Percentiles rank a stretch among this genome's conserved stretches.
These are phyloP conservation scores for Hydropsyche tenuis DNA, from an alignment of 1,140 invertebrate species.

Conservation along the genomic window DNA sequence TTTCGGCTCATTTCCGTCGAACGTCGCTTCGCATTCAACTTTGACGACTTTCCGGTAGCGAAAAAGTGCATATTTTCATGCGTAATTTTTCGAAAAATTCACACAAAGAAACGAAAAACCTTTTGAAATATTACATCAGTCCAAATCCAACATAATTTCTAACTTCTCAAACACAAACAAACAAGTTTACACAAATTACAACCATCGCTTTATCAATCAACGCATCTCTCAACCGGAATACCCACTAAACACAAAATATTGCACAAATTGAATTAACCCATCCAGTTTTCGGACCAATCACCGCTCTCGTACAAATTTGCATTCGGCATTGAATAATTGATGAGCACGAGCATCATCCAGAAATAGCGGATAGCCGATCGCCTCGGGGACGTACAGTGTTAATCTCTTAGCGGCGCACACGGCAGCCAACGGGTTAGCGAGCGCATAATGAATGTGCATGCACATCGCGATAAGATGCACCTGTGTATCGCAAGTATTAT, in stretches of 20 bases:
- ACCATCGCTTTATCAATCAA: too few species aligned
- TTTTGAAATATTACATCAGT: too few species aligned
- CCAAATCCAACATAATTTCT: too few species aligned
- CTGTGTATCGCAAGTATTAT: background rate
- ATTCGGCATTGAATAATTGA: constrained; percentile 16
- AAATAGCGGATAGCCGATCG: constrained; percentile 4
- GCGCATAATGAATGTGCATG: too few species aligned
- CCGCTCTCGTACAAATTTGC: constrained; percentile 2
- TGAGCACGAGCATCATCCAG: background rate
- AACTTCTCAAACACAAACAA: too few species aligned
- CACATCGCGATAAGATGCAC: constrained; percentile 6
- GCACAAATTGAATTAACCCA: too few species aligned
- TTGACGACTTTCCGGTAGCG: constrained; percentile 1
- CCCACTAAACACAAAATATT: too few species aligned
- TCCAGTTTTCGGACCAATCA: too few species aligned
- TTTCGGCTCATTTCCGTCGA: constrained; percentile 31
- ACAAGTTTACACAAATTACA: too few species aligned
- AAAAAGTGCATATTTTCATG: constrained; percentile 1
- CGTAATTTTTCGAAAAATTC: background rate
- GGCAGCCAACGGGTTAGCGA: too few species aligned
- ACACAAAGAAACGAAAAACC: too few species aligned
- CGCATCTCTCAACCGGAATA: too few species aligned
- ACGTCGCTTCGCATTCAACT: constrained; percentile 27
- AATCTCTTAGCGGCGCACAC: background rate
- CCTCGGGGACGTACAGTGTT: background rate